A percentile compares a stretch with the other conserved stretches of the same genome.
These are phyloP conservation scores for Epizoanthus stellaris DNA, from an alignment of 92 coral and sea anemone genomes.

Conservation along the genomic window DNA sequence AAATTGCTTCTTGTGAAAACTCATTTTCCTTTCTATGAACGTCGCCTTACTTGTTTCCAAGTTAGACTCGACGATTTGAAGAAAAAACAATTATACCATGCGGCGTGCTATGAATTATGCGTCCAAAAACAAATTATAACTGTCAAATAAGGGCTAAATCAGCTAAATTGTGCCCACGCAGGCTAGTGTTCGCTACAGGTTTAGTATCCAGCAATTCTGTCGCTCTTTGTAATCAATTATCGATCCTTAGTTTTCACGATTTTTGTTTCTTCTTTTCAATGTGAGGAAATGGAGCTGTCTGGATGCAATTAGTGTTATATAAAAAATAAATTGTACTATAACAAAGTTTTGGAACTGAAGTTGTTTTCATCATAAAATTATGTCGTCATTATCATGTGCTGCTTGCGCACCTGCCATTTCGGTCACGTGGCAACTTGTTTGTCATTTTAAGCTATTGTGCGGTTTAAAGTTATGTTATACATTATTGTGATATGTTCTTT, in stretches of 20 bases:
- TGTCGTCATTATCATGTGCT: slow-evolving; percentile 48
- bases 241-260: background rate
- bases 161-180: slow-evolving; percentile 20
- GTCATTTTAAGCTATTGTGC: background rate
- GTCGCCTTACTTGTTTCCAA: background rate
- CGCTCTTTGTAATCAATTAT: background rate
- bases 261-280: background rate
- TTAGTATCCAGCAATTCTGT: background rate
- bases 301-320: background rate
- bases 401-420: slow-evolving; percentile 26
- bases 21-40: background rate
- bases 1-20: background rate
- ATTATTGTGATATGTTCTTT: background rate
- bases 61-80: too few species aligned
- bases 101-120: background rate
- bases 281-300: too few species aligned
- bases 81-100: background rate
- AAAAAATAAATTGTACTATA: background rate
- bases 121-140: slow-evolving; percentile 20
- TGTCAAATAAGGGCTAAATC: slow-evolving; percentile 15
- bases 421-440: slow-evolving; percentile 27
- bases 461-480: background rate
- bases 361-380: slow-evolving; percentile 5
- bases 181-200: background rate
- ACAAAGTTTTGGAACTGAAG: background rate